These are phyloP conservation scores for Orthonychiurus folsomi DNA, from an alignment of 2,888 invertebrate species.

Conservation along the genomic window DNA sequence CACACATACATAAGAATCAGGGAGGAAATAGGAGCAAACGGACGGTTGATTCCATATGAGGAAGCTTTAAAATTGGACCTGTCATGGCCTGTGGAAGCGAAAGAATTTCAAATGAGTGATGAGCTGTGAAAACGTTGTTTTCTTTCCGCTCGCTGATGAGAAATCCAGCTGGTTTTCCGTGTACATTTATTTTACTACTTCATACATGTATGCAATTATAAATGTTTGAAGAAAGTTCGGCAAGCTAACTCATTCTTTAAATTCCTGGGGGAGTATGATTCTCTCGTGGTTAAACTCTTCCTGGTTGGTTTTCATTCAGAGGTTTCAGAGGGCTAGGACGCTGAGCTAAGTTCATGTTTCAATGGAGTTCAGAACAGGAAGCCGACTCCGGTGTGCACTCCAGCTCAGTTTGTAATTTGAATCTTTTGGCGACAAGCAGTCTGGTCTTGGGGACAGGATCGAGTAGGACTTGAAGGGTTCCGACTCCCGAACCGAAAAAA, in stretches of 20 bases:
- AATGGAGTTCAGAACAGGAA: neutral
- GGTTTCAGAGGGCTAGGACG: too few relatives aligned
- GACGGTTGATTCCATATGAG: too few relatives aligned
- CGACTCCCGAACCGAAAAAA: neutral
- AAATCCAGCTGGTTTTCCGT: constrained; percentile 24
- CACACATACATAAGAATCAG: too few relatives aligned
- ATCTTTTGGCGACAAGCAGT: constrained; percentile 35
- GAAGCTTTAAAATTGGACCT: constrained; percentile 18
- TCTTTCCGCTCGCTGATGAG: constrained; percentile 38
- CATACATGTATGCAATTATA: too few relatives aligned
- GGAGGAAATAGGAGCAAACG: too few relatives aligned
- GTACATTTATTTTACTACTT: too few relatives aligned
- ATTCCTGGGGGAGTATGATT: too few relatives aligned
- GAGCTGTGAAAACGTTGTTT: constrained; percentile 37
- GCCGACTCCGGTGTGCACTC: neutral
- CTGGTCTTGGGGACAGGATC: constrained; percentile 15
- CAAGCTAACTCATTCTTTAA: too few relatives aligned
- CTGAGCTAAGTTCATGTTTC: neutral
- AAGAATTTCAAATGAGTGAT: constrained; percentile 36
- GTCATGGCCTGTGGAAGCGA: constrained; percentile 19
- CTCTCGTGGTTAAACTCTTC: too few relatives aligned
- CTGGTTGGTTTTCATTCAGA: neutral
- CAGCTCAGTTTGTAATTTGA: neutral
- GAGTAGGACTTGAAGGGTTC: neutral
- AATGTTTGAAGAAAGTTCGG: neutral